Evolutionary conservation across 2,113 vertebrate species (phyloP).

Genomic region (Tetrax tetrax): DNA sequence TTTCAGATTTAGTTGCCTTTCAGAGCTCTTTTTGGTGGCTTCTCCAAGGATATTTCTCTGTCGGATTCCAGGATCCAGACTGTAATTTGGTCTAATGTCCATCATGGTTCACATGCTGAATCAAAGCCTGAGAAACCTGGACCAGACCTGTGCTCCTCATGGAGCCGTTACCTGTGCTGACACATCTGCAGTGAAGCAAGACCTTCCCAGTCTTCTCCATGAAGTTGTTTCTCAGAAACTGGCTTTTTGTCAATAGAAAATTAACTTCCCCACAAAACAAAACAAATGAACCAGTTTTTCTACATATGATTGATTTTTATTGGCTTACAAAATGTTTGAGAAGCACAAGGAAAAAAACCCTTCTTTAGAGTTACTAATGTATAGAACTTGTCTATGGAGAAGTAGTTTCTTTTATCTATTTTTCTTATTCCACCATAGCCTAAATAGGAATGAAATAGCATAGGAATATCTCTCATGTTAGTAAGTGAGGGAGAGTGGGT

Average conservation of each 20-base stretch:
- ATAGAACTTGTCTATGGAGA: neutral
- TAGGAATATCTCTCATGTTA: neutral
- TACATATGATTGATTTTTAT: neutral
- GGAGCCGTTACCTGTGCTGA: neutral
- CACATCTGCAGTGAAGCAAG: neutral
- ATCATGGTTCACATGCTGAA: neutral
- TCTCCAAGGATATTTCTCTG: neutral
- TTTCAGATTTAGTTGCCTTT: neutral
- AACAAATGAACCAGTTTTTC: neutral
- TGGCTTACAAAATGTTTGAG: neutral
- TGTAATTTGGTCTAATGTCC: neutral
- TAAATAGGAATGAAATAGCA: neutral
- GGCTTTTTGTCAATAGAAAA: neutral
- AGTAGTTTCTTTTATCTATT: neutral
- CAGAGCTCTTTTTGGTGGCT: neutral
- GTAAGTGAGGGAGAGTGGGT: neutral
- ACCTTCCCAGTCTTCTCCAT: neutral
- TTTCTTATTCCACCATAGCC: neutral
- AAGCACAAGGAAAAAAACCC: neutral
- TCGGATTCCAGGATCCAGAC: neutral
- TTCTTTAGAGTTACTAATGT: neutral
- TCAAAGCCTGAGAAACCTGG: neutral
- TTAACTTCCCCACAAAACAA: neutral
- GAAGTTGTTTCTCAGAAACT: neutral
- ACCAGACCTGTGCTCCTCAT: neutral